A percentile compares a stretch with the other conserved stretches of the same genome.
Evolutionary conservation across 2,888 invertebrate genomes (phyloP).

Genomic region (Melitaea athalia): DNA sequence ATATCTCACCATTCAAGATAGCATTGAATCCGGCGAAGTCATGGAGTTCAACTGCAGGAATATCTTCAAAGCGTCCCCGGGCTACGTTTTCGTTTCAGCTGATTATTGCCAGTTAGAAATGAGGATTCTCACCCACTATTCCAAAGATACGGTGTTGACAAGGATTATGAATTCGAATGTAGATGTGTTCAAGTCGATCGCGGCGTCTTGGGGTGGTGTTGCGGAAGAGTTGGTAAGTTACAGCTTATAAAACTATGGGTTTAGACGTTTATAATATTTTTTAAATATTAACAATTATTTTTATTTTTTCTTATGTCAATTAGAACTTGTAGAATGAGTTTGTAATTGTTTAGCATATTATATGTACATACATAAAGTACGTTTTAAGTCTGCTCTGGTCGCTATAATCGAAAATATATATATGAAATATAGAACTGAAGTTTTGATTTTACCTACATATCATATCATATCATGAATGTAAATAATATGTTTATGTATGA

Average conservation of each 20-base stretch:
- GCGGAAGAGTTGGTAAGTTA: constrained; percentile 81
- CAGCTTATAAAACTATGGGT: constrained; percentile 33
- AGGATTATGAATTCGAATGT: constrained; percentile 84
- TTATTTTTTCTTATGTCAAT: too few species aligned
- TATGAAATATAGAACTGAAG: too few species aligned
- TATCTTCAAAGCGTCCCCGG: constrained; percentile 84
- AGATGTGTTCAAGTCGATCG: constrained; percentile 93
- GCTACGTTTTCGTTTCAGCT: constrained; percentile 89
- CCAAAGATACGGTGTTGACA: constrained; percentile 87
- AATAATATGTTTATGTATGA: too few species aligned
- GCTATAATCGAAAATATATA: too few species aligned
- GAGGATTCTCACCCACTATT: constrained; percentile 95
- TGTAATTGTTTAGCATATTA: too few species aligned
- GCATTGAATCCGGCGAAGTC: constrained; percentile 48
- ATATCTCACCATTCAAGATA: constrained; percentile 52
- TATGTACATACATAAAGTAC: too few species aligned
- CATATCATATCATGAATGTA: too few species aligned
- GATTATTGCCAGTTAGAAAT: constrained; percentile 99
- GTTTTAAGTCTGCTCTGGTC: too few species aligned
- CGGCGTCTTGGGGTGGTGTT: constrained; percentile 91
- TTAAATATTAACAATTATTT: too few species aligned
- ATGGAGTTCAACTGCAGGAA: constrained; percentile 85
- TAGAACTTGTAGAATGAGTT: too few species aligned
- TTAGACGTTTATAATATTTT: neutral
- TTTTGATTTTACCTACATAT: too few species aligned